Evolutionary conservation across 1,140 invertebrate genomes (phyloP).

Genomic region (Triops longicaudatus): DNA sequence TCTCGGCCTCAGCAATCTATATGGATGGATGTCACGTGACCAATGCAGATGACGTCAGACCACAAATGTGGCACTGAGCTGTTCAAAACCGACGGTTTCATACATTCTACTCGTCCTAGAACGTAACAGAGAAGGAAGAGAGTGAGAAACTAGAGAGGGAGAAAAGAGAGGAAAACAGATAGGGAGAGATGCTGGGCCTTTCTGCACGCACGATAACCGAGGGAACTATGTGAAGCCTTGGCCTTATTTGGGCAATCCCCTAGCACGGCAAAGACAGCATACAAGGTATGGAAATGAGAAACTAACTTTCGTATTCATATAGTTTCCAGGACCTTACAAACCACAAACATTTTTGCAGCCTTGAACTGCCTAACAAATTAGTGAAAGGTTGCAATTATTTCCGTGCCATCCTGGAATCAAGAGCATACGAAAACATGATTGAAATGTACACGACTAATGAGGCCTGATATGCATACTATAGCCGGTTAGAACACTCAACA

Average conservation of each 20-base stretch:
- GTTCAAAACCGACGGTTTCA: background rate
- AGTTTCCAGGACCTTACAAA: background rate
- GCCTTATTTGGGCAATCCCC: constrained; percentile 7
- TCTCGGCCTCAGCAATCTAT: background rate
- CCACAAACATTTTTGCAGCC: background rate
- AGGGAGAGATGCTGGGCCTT: background rate
- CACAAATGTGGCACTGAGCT: background rate
- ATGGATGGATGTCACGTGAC: constrained; percentile 5
- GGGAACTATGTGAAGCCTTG: background rate
- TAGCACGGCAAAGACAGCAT: background rate
- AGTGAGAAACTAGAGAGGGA: background rate
- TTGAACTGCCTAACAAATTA: background rate
- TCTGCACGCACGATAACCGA: background rate
- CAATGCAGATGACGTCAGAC: background rate
- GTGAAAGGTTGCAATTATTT: background rate
- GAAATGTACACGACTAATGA: background rate
- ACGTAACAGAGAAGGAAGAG: background rate
- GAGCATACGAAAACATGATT: background rate
- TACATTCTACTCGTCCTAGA: background rate
- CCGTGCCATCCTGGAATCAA: background rate
- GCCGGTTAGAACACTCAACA: background rate
- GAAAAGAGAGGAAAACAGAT: background rate
- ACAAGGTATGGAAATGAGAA: background rate
- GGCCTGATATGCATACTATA: background rate
- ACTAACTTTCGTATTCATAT: background rate